phyloP scores from a whole-genome alignment of 2,113 vertebrate species.

The Aleadryas rufinucha region DNA sequence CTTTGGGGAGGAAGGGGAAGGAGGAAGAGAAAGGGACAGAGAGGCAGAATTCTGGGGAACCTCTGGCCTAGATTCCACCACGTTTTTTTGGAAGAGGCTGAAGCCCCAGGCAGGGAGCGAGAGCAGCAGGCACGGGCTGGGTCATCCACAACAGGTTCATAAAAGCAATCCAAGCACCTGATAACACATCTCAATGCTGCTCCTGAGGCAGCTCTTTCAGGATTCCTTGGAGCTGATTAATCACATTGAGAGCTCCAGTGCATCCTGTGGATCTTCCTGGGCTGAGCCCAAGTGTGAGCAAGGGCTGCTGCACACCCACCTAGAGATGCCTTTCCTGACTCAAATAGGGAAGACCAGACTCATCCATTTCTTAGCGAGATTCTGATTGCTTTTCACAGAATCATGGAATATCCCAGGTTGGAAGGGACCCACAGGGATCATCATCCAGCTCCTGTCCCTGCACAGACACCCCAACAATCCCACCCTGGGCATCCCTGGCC shows the following conservation, averaged over 20 bases:
- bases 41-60: not conserved
- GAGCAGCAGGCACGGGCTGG: not conserved
- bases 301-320: not conserved
- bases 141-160: not conserved
- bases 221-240: not conserved
- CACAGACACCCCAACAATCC: not conserved
- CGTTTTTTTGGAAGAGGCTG: not conserved
- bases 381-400: not conserved
- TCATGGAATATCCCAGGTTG: accelerated
- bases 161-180: not conserved
- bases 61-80: not conserved
- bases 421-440: not conserved
- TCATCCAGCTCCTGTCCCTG: not conserved
- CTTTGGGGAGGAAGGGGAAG: not conserved
- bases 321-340: not conserved
- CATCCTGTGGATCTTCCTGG: not conserved
- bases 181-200: not conserved
- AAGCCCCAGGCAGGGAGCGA: not conserved
- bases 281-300: not conserved
- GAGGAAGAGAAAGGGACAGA: not conserved
- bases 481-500: not conserved
- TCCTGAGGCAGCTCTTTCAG: not conserved
- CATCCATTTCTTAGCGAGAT: not conserved
- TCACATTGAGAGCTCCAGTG: not conserved
- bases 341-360: not conserved